phyloP scores from a whole-genome alignment of 2,888 invertebrate species.

The Leuctra nigra region DNA sequence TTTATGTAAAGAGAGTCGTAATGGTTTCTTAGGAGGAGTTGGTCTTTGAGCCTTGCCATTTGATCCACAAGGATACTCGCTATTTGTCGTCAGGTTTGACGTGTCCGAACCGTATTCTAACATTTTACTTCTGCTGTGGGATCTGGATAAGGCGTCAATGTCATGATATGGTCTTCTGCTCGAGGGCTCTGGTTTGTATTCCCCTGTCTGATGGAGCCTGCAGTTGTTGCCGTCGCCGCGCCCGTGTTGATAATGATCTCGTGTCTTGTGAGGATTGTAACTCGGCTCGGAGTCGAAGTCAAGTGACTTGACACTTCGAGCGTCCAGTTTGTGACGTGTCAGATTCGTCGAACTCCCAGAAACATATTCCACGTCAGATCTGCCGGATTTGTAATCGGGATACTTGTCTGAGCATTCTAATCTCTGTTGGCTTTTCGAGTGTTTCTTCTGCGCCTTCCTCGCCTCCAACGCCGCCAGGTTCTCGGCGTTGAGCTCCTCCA shows the following conservation, averaged over 20 bases:
- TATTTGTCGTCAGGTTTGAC: not conserved
- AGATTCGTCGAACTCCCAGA: conserved; percentile 14
- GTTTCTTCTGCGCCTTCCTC: not conserved
- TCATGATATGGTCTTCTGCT: not conserved
- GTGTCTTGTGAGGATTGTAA: conserved; percentile 33
- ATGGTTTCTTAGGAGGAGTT: conserved; percentile 78
- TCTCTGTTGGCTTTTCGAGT: conserved; percentile 12
- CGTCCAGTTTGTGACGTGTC: conserved; percentile 37
- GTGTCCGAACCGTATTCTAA: conserved; percentile 3
- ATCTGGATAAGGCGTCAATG: not conserved
- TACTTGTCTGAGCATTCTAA: conserved; percentile 2
- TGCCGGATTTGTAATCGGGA: conserved; percentile 4
- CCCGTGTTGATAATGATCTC: conserved; percentile 23
- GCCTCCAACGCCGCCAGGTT: not conserved
- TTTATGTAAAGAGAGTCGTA: conserved; percentile 73
- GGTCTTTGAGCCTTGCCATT: conserved; percentile 43
- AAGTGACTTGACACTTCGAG: conserved; percentile 61
- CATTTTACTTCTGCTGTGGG: not conserved
- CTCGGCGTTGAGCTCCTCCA: not conserved
- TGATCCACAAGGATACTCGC: not conserved
- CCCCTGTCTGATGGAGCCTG: not conserved
- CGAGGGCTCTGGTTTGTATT: not conserved
- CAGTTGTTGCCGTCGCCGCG: not conserved
- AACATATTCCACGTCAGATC: conserved; percentile 12
- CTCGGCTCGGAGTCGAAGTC: conserved; percentile 73